A percentile compares a stretch with the other conserved stretches of the same genome.
phyloP scores from a whole-genome alignment of 1,140 invertebrate genomes.

The Brachionus plicatilis region DNA sequence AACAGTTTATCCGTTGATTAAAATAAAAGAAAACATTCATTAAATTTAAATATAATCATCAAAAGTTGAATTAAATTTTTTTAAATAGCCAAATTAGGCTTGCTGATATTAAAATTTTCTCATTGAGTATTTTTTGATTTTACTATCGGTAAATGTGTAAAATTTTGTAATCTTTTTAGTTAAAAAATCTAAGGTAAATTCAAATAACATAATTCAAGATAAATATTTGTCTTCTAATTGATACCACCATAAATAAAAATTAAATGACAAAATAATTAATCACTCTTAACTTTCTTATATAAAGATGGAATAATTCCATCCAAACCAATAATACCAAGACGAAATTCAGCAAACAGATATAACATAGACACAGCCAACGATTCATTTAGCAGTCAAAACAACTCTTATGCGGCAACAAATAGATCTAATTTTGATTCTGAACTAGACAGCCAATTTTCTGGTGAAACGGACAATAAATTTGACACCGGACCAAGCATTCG shows the following conservation, averaged over 20 bases:
- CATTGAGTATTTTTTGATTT: too few species aligned
- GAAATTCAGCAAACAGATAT: constrained; percentile 17
- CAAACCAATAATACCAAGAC: constrained; percentile 38
- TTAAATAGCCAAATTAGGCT: too few species aligned
- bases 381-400: background rate
- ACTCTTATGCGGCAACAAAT: background rate
- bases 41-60: too few species aligned
- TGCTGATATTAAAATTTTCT: too few species aligned
- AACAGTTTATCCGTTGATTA: too few species aligned
- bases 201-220: background rate
- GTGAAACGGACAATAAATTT: constrained; percentile 5
- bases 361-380: background rate
- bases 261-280: background rate
- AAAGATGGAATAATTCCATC: constrained; percentile 33
- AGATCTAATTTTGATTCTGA: constrained; percentile 13
- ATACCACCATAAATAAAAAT: background rate
- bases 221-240: background rate
- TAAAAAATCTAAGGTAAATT: background rate
- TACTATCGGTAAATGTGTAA: background rate
- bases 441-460: background rate
- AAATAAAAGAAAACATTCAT: too few species aligned
- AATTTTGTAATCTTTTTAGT: background rate
- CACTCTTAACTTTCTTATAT: background rate
- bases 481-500: constrained; percentile 30
- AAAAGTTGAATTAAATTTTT: too few species aligned